Base-by-base conservation (phyloP, 1,140 invertebrate genomes). In the Probaryconus sp. region DNA sequence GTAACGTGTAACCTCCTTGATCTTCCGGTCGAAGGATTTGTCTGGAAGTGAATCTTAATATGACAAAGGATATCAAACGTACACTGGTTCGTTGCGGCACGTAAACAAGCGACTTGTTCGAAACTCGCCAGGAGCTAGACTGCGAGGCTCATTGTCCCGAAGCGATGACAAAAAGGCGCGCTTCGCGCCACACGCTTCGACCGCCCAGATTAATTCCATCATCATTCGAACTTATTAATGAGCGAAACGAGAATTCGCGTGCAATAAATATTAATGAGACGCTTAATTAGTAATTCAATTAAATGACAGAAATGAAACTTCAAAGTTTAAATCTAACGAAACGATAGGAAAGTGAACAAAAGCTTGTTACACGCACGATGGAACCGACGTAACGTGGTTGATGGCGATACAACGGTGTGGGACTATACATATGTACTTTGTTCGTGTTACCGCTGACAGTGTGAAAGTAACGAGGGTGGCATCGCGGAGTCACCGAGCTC, bases 361-460 rank as follows among this genome's bases (percentile, higher is more conserved):
- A 78, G 73, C 70, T 75, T 72, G 73, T 78, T 76, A 80, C 71
- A 78, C 70, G 68, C 67, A 71, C 76, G 65, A 75, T 77, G 48
- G 55, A 78, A 21, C 45, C 30, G 24, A 45, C 61, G 56, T 71
- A 70, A 67, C 55, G 24, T 38, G 48, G 51, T 61, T 75, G 65
- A 51, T 53, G 21, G 4, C 13, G 9, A 1, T 20, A 47, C 20
- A 17, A 35, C 37, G 3, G 69, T 77, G 64, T 72, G 56, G 5
- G 53, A 20, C 4, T 37, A 33, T 69, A 69, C 68, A 45, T 65
- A 67, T 53, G 64, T 50, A 35, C 11, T 6, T 48, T 11, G 18
- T 40, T 33, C 61, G 30, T 61, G 61, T 48, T 38, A 51, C 13
- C 26, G 31, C 37, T 69, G 64, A 60, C 50, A 69, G 64, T 69